A percentile compares a stretch with the other conserved stretches of the same genome.
Evolutionary conservation across 2,888 invertebrate genomes (phyloP).

Genomic region (Thalpophila matura): DNA sequence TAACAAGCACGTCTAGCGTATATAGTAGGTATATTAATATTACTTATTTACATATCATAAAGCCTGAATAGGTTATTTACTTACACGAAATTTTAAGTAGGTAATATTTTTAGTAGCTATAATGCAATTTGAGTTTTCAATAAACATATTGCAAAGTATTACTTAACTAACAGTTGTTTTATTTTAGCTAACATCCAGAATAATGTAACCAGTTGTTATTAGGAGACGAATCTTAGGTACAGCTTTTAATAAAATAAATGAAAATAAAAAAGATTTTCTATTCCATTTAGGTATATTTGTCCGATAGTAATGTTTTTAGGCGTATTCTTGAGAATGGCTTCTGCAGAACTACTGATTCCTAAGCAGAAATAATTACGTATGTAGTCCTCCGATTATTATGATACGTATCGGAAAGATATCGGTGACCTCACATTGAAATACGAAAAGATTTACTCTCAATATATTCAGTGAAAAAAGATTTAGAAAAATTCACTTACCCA

Average conservation of each 20-base stretch:
- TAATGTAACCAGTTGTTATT: too few relatives aligned
- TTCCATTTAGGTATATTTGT: too few relatives aligned
- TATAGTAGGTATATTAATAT: neutral
- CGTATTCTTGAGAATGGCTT: too few relatives aligned
- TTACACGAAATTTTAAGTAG: conserved; percentile 9
- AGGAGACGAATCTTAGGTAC: too few relatives aligned
- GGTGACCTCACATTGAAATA: neutral
- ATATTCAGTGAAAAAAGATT: conserved; percentile 17
- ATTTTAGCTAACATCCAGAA: neutral
- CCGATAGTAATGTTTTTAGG: too few relatives aligned
- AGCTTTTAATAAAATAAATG: too few relatives aligned
- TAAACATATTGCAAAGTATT: neutral
- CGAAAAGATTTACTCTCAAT: neutral
- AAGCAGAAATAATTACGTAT: too few relatives aligned
- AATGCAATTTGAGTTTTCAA: conserved; percentile 10
- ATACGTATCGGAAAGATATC: too few relatives aligned
- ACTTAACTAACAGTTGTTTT: conserved; percentile 1
- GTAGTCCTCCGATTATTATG: too few relatives aligned
- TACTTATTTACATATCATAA: neutral
- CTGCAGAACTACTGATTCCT: too few relatives aligned
- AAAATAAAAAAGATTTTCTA: too few relatives aligned
- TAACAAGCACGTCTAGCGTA: conserved; percentile 1
- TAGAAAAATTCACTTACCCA: conserved; percentile 20
- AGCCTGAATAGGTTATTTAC: conserved; percentile 10
- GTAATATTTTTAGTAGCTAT: neutral